Evolutionary conservation across 2,113 vertebrate species (phyloP), one percentile per base, ranked within the genome.

Genomic region (Pardalotus punctatus): DNA sequence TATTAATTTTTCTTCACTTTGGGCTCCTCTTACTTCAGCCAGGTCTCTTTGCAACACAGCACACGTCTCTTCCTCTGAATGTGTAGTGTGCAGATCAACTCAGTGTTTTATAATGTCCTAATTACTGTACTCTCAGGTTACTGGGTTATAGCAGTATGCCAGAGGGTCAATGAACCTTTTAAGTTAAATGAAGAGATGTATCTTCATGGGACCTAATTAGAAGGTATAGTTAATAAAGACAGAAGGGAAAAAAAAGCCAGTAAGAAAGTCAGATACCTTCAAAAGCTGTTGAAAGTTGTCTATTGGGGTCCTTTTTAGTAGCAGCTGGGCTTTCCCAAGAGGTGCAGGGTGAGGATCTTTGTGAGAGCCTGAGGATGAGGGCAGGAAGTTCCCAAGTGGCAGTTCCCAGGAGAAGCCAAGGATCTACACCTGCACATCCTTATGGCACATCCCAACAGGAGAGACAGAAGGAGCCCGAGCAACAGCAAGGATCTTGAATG

Each of bases 151-250:
- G 76, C 61, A 71, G 56, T 67, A 48, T 0, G 51, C 91, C 88
- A 78, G 85, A 86, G 91, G 91, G 93, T 84, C 86, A 81, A 43
- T 78, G 94, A 94, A 94, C 80, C 64, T 94, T 88, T 94, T 86
- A 86, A 94, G 60, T 84, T 74, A 94, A 86, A 86, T 81, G 86
- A 95, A 60, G 36, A 96, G 77, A 91, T 94, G 48, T 53, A 69
- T 84, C 94, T 95, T 94, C 84, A 71, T 71, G 60, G 65, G 57
- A 91, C 69, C 91, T 92, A 88, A 95, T 92, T 94, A 97, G 77
- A 88, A 93, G 65, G 69, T 84, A 83, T 91, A 92, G 95, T 86
- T 97, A 96, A 94, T 94, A 95, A 96, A 94, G 88, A 84, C 36
- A 81, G 80, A 90, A 91, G 21, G 20, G 6, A 0, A 4, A 36